Conservation (phyloP, 2,888 invertebrate species). For the Melolontha melolontha region DNA sequence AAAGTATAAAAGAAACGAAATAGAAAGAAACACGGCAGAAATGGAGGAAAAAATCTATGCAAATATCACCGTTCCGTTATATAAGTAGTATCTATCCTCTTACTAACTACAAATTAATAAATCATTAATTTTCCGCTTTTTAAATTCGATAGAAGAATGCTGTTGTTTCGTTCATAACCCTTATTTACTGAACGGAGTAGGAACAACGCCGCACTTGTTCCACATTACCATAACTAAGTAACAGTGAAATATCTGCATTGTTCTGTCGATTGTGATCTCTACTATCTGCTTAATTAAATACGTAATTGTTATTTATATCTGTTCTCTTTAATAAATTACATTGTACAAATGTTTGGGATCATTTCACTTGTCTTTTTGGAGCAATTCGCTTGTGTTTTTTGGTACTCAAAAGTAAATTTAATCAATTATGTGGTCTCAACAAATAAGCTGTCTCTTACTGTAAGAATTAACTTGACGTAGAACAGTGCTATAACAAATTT, state of each 20-base stretch:
- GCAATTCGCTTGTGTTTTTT: too few relatives aligned
- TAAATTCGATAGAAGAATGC: conserved; percentile 52
- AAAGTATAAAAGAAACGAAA: conserved; percentile 31
- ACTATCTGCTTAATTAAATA: conserved; percentile 60
- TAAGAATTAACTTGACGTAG: too few relatives aligned
- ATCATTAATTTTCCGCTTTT: conserved; percentile 61
- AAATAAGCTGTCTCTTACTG: too few relatives aligned
- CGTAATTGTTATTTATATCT: conserved; percentile 59
- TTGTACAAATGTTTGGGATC: conserved; percentile 31
- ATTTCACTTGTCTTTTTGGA: not conserved
- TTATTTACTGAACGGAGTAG: conserved; percentile 42
- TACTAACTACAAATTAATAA: conserved; percentile 54
- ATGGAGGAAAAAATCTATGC: conserved; percentile 34
- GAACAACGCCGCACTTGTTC: conserved; percentile 45
- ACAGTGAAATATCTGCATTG: conserved; percentile 63
- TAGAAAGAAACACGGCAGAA: conserved; percentile 22
- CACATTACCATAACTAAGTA: conserved; percentile 62
- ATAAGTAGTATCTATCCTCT: conserved; percentile 21
- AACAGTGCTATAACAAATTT: too few relatives aligned
- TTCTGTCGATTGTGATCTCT: conserved; percentile 59
- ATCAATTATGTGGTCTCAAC: too few relatives aligned
- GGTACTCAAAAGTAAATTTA: too few relatives aligned
- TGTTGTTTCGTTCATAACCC: conserved; percentile 35
- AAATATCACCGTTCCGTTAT: conserved; percentile 39
- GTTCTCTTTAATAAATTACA: conserved; percentile 33